phyloP scores from a whole-genome alignment of 2,113 vertebrate species.

The Pteruthius melanotis region DNA sequence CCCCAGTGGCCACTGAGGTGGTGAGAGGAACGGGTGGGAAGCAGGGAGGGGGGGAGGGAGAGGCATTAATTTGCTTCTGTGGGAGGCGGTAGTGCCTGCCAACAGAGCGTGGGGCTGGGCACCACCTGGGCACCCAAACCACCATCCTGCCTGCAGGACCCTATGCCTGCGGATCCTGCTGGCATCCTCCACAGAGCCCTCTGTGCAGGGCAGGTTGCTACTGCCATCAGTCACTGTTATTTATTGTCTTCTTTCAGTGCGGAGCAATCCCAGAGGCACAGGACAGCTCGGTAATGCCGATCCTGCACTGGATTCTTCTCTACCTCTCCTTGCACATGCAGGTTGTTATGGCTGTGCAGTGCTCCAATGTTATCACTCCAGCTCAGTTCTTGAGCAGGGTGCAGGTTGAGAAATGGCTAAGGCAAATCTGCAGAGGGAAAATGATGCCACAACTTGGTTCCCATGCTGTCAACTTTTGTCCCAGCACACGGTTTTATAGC shows the following conservation, averaged over 20 bases:
- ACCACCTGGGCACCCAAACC: not conserved
- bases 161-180: fast-evolving
- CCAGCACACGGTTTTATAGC: not conserved
- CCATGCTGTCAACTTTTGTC: not conserved
- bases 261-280: not conserved
- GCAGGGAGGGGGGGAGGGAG: not conserved
- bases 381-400: not conserved
- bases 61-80: not conserved
- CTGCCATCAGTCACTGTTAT: not conserved
- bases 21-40: not conserved
- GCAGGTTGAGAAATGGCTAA: not conserved
- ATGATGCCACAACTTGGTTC: not conserved
- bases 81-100: not conserved
- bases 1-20: fast-evolving
- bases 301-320: not conserved
- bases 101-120: not conserved
- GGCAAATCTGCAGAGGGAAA: not conserved
- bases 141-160: not conserved
- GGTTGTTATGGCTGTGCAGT: not conserved
- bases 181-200: not conserved
- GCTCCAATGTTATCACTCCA: not conserved
- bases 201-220: not conserved
- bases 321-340: not conserved
- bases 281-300: fast-evolving
- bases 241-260: not conserved